A percentile compares a stretch with the other conserved stretches of the same genome.
Conservation (phyloP, 2,113 vertebrate species). For the Larimichthys polyactis region DNA sequence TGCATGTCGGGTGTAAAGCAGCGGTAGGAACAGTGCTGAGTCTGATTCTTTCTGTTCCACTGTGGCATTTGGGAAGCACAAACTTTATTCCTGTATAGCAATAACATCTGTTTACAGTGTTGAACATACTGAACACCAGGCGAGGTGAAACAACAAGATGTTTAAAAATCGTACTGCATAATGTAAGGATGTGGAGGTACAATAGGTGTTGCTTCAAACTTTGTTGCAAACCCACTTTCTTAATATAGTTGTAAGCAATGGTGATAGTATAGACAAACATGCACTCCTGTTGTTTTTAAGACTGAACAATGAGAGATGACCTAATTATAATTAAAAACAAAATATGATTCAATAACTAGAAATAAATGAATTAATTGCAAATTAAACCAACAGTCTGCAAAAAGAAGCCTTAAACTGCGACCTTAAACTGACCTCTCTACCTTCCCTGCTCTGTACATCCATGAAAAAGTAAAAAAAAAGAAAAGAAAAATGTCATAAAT, state of each 20-base stretch:
- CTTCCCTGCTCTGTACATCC: background rate
- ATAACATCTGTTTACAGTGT: slow-evolving; percentile 82
- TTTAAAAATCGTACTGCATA: slow-evolving; percentile 74
- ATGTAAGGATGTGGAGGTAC: slow-evolving; percentile 62
- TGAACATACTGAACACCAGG: slow-evolving; percentile 70
- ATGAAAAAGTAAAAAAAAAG: background rate
- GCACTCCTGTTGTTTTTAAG: slow-evolving; percentile 23
- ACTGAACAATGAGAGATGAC: slow-evolving; percentile 21
- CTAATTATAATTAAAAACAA: slow-evolving; percentile 42
- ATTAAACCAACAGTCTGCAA: background rate
- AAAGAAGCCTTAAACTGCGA: background rate
- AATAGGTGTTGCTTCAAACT: slow-evolving; percentile 71
- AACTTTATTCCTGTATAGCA: slow-evolving; percentile 81
- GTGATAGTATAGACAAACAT: slow-evolving; percentile 2
- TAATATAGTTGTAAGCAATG: slow-evolving; percentile 36
- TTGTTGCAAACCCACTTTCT: slow-evolving; percentile 66
- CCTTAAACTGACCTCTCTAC: slow-evolving; percentile 7
- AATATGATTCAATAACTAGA: background rate
- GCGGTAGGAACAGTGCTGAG: slow-evolving; percentile 82
- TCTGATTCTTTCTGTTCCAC: slow-evolving; percentile 82
- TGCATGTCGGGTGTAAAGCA: slow-evolving; percentile 74
- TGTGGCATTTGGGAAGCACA: slow-evolving; percentile 75
- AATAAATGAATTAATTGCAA: background rate
- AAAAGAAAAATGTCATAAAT: background rate
- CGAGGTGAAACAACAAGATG: slow-evolving; percentile 75